Conservation (phyloP, 2,888 invertebrate genomes). For the Melolontha melolontha region DNA sequence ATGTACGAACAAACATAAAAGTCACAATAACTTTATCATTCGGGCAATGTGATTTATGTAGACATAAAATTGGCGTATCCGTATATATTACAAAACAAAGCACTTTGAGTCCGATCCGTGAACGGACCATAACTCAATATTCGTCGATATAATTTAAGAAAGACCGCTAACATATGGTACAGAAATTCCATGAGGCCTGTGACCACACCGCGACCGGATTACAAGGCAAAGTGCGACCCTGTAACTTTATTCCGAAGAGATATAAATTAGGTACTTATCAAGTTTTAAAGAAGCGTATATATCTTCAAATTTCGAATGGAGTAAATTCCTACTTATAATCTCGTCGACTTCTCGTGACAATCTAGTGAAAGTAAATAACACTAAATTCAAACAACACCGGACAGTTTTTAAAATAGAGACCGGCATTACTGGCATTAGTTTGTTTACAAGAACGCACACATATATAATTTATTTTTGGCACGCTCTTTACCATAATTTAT, state of each 20-base stretch:
- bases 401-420: conserved; percentile 3
- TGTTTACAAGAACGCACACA: conserved; percentile 19
- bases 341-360: conserved; percentile 7
- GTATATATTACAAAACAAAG: conserved; percentile 36
- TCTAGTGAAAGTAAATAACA: conserved; percentile 21
- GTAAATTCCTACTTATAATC: conserved; percentile 3
- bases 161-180: conserved; percentile 27
- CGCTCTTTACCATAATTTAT: conserved; percentile 40
- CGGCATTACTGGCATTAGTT: conserved; percentile 9
- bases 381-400: conserved; percentile 1
- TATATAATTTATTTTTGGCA: conserved; percentile 41
- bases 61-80: conserved; percentile 39
- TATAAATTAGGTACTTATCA: conserved; percentile 18
- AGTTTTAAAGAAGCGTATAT: neutral
- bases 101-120: conserved; percentile 16
- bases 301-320: conserved; percentile 8
- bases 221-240: conserved; percentile 22
- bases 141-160: conserved; percentile 36
- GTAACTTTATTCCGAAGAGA: conserved; percentile 3
- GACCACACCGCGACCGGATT: conserved; percentile 22
- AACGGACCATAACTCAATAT: conserved; percentile 31
- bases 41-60: conserved; percentile 27
- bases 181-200: conserved; percentile 26
- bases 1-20: conserved; percentile 35
- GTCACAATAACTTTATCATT: conserved; percentile 39